These are phyloP conservation scores for Pteronotus mesoamericanus DNA, from an alignment of 2,797 vertebrate species.

Conservation along the genomic window DNA sequence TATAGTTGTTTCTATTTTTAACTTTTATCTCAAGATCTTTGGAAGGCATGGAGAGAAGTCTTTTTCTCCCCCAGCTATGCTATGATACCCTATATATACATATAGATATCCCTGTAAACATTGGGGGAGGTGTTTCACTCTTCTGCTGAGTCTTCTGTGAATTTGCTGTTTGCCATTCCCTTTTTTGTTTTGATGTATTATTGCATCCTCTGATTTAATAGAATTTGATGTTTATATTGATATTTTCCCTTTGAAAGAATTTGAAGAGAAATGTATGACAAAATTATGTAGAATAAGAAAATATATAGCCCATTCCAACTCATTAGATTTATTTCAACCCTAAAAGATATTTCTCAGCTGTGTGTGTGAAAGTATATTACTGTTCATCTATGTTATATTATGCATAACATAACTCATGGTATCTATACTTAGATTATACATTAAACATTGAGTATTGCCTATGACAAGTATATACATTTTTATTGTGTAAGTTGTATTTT, in stretches of 20 bases:
- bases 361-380: neutral
- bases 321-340: neutral
- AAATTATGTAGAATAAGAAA: neutral
- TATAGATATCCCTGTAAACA: neutral
- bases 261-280: neutral
- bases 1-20: conserved; percentile 19
- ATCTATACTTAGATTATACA: neutral
- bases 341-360: neutral
- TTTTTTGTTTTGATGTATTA: neutral
- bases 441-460: neutral
- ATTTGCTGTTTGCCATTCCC: neutral
- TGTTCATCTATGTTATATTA: neutral
- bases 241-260: neutral
- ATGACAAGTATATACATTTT: neutral
- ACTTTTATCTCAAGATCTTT: neutral
- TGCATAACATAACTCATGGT: neutral
- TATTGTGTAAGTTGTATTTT: neutral
- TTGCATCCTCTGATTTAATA: neutral
- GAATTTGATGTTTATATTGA: neutral
- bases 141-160: neutral
- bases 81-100: neutral
- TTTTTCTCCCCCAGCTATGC: neutral
- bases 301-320: neutral
- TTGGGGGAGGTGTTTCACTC: neutral
- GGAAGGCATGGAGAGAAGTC: neutral